Base-by-base conservation (phyloP, 2,888 invertebrate species). In the Lithophane semibrunnea region DNA sequence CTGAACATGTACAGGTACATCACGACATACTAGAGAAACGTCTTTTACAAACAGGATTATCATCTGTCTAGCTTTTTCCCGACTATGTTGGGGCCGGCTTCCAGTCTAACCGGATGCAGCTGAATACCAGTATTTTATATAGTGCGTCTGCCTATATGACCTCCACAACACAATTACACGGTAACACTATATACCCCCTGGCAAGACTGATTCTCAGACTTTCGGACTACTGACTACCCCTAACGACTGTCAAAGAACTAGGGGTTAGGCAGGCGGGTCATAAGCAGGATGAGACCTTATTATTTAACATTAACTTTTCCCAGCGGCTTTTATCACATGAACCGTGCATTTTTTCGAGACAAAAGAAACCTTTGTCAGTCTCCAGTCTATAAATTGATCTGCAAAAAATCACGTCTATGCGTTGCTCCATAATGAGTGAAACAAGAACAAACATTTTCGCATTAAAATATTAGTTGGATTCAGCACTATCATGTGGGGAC, bases 1-100 rank as follows among this genome's bases (percentile, higher is more conserved):
- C 94, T 97, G 42, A 88, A 97, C 61, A 95, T 93, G 86, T 97
- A 97, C 87, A 91, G 93, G 93, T 92, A 60, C 7, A 60, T 61
- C 8, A 18, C 24, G 18, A 10, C 18, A 0, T 12, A n/a, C 13
- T 16, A 24, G 16, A 24, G 18, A 24, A 10, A 18, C n/a, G 10
- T 65, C 10, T 47, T 18, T 24, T 12, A 65, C 18, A 10, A 65
- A 2, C n/a, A 44, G 16, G 9, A 16, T 2, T 9, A 42, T 16
- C 13, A 9, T 42, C 42, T 4, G 52, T 3, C 18, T 18, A 1
- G 18, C 18, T 18, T 52, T 13, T 63, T 63, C 0, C 63, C 21
- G 8, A 21, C 12, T 42, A 13, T 13, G 0, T n/a, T 64, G n/a
- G 42, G 3, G n/a, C 42, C 64, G 4, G n/a, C 1, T 64, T n/a